Evolutionary conservation across 2,113 vertebrate genomes (phyloP).

Genomic region (Glaucomys volans): DNA sequence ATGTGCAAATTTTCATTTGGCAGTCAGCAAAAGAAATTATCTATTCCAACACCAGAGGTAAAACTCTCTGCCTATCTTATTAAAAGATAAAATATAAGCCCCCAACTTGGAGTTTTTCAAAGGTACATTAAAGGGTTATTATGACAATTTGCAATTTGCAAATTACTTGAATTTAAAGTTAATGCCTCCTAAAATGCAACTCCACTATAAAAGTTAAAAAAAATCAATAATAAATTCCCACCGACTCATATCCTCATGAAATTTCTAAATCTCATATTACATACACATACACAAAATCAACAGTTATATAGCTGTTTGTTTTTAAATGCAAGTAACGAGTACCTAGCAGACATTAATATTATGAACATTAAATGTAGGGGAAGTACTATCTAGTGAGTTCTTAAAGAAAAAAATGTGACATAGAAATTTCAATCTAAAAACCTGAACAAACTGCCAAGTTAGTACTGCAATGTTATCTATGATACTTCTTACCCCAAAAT

Average conservation of each 20-base stretch:
- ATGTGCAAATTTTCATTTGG: not conserved
- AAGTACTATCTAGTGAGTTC: not conserved
- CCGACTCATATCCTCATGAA: not conserved
- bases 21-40: not conserved
- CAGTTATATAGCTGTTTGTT: not conserved
- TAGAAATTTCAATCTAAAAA: not conserved
- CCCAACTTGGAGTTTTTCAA: not conserved
- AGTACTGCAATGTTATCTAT: not conserved
- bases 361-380: not conserved
- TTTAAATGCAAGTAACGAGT: not conserved
- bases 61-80: not conserved
- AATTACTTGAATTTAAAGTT: not conserved
- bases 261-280: conserved; percentile 36
- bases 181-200: conserved; percentile 7
- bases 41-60: not conserved
- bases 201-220: not conserved
- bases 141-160: not conserved
- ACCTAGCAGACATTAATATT: not conserved
- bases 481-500: not conserved
- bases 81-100: not conserved
- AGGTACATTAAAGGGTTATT: not conserved
- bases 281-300: not conserved
- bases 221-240: not conserved
- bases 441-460: not conserved
- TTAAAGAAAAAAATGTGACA: not conserved